These are phyloP conservation scores for Syrmaticus mikado DNA, from an alignment of 2,113 vertebrate species.

Conservation along the genomic window DNA sequence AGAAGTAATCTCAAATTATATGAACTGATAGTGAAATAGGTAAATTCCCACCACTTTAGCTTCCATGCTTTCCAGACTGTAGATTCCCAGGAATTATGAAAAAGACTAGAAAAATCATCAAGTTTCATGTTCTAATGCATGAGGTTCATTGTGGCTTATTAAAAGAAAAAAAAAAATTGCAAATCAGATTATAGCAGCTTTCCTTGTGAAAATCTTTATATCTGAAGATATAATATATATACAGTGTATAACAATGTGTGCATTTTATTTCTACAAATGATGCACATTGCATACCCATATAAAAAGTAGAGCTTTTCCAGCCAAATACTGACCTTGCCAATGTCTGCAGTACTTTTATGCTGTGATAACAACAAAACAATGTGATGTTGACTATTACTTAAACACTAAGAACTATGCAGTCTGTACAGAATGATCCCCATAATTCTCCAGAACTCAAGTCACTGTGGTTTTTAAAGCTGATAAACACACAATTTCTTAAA, in stretches of 20 bases:
- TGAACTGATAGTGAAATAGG: not conserved
- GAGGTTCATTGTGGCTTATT: not conserved
- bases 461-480: not conserved
- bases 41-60: not conserved
- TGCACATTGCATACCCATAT: not conserved
- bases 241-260: not conserved
- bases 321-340: not conserved
- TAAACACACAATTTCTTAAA: not conserved
- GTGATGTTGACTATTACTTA: not conserved
- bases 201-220: not conserved
- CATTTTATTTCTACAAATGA: not conserved
- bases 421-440: not conserved
- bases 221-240: not conserved
- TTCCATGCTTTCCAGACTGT: not conserved
- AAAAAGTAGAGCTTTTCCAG: not conserved
- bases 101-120: not conserved
- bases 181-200: not conserved
- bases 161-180: not conserved
- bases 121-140: fast-evolving
- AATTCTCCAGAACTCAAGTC: not conserved
- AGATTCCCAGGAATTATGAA: not conserved
- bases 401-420: not conserved
- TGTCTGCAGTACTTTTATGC: not conserved
- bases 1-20: not conserved
- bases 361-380: not conserved